phyloP scores from a whole-genome alignment of 2,113 vertebrate genomes.

The Cynopterus brachyotis region DNA sequence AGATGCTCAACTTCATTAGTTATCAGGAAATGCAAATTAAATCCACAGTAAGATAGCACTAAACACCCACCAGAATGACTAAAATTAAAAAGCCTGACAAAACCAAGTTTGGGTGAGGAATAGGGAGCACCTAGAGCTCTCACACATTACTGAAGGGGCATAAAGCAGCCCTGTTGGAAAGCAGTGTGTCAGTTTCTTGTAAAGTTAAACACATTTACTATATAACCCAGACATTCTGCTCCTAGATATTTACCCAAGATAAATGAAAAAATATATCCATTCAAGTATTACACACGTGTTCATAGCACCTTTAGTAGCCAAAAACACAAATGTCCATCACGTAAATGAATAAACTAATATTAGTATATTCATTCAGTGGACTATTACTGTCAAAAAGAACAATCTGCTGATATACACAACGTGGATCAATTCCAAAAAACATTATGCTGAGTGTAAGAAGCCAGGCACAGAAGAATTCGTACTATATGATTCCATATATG shows the following conservation, averaged over 20 bases:
- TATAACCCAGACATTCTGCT: not conserved
- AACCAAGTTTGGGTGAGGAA: not conserved
- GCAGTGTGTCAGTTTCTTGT: not conserved
- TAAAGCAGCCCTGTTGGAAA: not conserved
- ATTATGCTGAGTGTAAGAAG: not conserved
- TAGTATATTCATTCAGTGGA: not conserved
- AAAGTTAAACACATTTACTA: not conserved
- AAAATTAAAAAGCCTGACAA: not conserved
- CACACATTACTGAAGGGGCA: fast-evolving
- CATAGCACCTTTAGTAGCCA: not conserved
- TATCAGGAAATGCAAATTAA: not conserved
- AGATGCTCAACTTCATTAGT: not conserved
- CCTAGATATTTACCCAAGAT: not conserved
- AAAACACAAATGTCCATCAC: not conserved
- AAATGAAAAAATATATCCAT: not conserved
- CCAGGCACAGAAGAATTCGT: not conserved
- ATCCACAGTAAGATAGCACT: not conserved
- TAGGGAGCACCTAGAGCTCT: not conserved
- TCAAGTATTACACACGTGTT: not conserved
- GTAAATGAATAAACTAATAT: not conserved
- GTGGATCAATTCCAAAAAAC: not conserved
- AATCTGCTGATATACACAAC: too few species aligned
- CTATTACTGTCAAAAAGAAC: not conserved
- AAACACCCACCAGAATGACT: not conserved
- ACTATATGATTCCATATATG: not conserved